Base-by-base conservation (phyloP, 2,797 vertebrate genomes). In the Meriones psammophilus region DNA sequence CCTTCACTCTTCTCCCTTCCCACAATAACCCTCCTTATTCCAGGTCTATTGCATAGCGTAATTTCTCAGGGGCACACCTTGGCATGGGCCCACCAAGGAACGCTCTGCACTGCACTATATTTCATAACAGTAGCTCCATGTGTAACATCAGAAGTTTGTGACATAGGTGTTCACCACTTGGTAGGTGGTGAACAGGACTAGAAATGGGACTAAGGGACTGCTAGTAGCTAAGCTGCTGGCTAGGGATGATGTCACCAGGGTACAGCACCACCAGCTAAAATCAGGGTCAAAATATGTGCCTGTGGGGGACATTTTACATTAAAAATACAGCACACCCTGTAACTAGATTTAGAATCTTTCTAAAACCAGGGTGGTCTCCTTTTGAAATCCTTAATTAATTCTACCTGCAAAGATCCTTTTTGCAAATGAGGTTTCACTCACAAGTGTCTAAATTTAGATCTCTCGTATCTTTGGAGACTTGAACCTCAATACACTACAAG, bases 361-460 rank as follows among this genome's bases (percentile, higher is more conserved):
- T 18, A 73, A 83, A 88, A 69, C 42, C 81, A 77, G 8, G 22
- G 13, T 69, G 50, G 89, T 87, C 79, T 91, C 87, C 74, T 64
- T 39, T 54, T 56, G 1, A 94, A 33, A 68, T 56, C 5, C 36
- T 87, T 71, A 69, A 54, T 13, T 89, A 77, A 84, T 94, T 69
- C 78, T 42, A 26, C 50, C 39, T 64, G 14, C 62, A 88, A 95
- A 88, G 56, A 81, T 8, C 18, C 28, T 92, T 54, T 88, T 92
- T 96, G 33, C 74, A 93, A 92, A 94, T 66, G 54, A 94, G 20
- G 15, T 50, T 85, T 92, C 3, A 33, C 83, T 76, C 91, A 91
- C 12, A 83, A 50, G 39, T 92, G 54, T 20, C 6, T 22, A 10
- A 10, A 33, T 5, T 69, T 50, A 79, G 33, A 74, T n/a, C 26